These are phyloP conservation scores for Dipodomys spectabilis DNA, from an alignment of 2,113 vertebrate species.

Conservation along the genomic window DNA sequence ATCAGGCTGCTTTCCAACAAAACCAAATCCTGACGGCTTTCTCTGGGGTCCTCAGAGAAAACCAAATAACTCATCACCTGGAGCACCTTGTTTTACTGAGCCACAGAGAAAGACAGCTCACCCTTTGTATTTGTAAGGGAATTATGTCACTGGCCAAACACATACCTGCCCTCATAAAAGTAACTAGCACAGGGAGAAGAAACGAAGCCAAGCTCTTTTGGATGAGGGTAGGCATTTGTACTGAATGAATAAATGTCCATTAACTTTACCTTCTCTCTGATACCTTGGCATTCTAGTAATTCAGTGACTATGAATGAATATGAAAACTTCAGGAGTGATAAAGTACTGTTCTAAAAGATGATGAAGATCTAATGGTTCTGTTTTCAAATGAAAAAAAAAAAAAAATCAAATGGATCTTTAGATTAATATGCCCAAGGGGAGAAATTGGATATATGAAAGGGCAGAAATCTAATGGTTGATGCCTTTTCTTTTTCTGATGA, in stretches of 20 bases:
- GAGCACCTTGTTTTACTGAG: too few species aligned
- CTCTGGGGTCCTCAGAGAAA: too few species aligned
- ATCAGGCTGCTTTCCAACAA: background rate
- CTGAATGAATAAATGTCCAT: background rate
- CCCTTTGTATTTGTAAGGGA: background rate
- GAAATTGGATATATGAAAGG: background rate
- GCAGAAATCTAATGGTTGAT: background rate
- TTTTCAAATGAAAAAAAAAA: too few species aligned
- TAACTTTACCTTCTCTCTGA: background rate
- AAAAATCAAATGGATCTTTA: background rate
- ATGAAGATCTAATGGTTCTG: background rate
- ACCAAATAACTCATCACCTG: too few species aligned
- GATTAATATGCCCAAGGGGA: background rate
- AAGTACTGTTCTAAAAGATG: background rate
- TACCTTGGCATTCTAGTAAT: background rate
- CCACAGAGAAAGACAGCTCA: background rate
- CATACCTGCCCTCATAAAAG: slow-evolving; percentile 48
- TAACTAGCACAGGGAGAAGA: background rate
- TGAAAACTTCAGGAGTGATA: background rate
- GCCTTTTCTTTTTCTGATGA: background rate
- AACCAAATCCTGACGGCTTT: too few species aligned
- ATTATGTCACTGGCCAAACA: background rate
- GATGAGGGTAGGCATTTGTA: background rate
- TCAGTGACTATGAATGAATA: background rate
- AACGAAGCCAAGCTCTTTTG: background rate